These are phyloP conservation scores for Hoplias malabaricus DNA, from an alignment of 2,113 vertebrate species.

Conservation along the genomic window DNA sequence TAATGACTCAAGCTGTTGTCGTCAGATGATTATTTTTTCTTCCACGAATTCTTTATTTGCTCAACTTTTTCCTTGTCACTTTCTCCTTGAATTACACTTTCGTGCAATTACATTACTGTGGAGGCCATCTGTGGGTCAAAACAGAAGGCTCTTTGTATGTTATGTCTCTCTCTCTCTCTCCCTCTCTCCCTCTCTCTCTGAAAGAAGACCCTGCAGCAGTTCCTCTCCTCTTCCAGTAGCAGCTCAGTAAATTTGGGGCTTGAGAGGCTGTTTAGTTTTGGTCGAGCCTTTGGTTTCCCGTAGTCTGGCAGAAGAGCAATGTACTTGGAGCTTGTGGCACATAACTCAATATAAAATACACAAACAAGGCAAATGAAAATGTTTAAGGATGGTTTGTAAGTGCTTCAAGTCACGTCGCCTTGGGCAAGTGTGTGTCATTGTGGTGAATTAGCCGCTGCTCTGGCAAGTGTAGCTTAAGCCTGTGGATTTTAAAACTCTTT, in stretches of 20 bases:
- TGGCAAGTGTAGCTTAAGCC: constrained; percentile 12
- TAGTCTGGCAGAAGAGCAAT: constrained; percentile 30
- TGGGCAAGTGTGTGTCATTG: constrained; percentile 37
- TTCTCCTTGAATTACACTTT: constrained; percentile 26
- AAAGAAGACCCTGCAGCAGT: not conserved
- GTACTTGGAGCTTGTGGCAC: constrained; percentile 21
- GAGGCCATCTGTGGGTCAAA: not conserved
- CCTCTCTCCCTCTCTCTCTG: not conserved
- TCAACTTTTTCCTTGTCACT: constrained; percentile 2
- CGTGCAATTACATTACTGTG: constrained; percentile 2
- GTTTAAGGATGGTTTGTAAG: constrained; percentile 39
- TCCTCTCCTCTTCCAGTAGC: constrained; percentile 18
- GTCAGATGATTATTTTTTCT: constrained; percentile 15
- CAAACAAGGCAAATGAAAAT: constrained; percentile 44
- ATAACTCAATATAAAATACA: constrained; percentile 49
- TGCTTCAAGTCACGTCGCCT: constrained; percentile 26
- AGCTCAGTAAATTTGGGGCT: constrained; percentile 42
- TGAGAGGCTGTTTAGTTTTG: constrained; percentile 48
- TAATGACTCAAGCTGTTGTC: constrained; percentile 29
- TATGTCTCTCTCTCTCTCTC: not conserved
- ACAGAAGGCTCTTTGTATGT: not conserved
- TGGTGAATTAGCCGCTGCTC: constrained; percentile 33
- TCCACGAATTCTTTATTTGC: constrained; percentile 10
- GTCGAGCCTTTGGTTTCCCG: constrained; percentile 30
- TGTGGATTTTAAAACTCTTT: not conserved